These are phyloP conservation scores for Drosophila neoperkinsi DNA, from an alignment of 2,888 invertebrate genomes.

Conservation along the genomic window DNA sequence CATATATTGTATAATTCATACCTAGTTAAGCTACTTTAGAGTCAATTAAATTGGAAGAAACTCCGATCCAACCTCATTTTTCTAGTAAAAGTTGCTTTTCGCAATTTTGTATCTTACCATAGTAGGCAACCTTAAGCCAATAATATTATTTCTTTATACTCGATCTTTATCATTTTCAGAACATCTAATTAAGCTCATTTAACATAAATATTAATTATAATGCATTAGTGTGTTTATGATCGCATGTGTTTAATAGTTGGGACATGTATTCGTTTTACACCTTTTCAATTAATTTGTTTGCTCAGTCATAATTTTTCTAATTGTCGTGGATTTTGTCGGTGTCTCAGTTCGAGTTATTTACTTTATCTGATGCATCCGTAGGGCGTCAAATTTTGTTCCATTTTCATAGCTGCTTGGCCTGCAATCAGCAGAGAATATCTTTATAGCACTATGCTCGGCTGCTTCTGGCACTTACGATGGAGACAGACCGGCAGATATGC, in stretches of 20 bases:
- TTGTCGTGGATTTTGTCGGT: constrained; percentile 6
- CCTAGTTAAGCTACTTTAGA: neutral
- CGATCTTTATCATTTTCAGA: neutral
- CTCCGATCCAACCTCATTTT: neutral
- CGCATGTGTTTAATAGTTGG: neutral
- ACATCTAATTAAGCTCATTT: neutral
- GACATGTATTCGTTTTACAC: constrained; percentile 12
- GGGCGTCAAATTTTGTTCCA: constrained; percentile 77
- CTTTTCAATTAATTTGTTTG: constrained; percentile 26
- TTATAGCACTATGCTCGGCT: constrained; percentile 67
- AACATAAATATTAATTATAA: constrained; percentile 3
- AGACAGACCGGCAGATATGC: neutral
- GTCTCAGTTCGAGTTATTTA: constrained; percentile 16
- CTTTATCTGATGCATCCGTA: constrained; percentile 54
- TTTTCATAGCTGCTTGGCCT: constrained; percentile 46
- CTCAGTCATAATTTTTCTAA: constrained; percentile 11
- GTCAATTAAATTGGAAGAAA: neutral
- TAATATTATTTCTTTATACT: neutral
- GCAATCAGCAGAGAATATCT: constrained; percentile 62
- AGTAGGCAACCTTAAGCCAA: neutral
- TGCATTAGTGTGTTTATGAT: neutral
- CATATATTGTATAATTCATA: neutral
- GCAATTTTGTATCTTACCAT: neutral
- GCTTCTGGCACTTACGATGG: constrained; percentile 29
- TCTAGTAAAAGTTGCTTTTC: neutral